These are phyloP conservation scores for Argyresthia goedartella DNA, from an alignment of 2,888 invertebrate species.

Conservation along the genomic window DNA sequence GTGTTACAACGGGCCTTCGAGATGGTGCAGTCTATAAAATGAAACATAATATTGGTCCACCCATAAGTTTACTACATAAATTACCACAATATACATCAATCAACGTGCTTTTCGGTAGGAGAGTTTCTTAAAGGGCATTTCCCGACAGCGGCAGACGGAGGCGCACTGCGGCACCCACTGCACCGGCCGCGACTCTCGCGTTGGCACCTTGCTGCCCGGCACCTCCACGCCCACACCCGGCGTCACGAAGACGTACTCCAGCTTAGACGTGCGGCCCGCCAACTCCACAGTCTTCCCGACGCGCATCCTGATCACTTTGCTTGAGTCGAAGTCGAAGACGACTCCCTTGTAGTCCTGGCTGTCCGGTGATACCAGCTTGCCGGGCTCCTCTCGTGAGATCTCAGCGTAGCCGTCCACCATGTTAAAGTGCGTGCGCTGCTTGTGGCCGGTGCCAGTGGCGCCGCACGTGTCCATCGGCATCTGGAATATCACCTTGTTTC, in stretches of 20 bases:
- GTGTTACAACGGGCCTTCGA: too few relatives aligned
- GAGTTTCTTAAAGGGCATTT: too few relatives aligned
- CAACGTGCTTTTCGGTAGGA: too few relatives aligned
- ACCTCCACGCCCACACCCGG: conserved; percentile 16
- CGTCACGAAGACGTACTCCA: conserved; percentile 59
- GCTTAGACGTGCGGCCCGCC: conserved; percentile 48
- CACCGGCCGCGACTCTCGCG: not conserved
- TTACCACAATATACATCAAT: too few relatives aligned
- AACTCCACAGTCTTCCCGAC: conserved; percentile 49
- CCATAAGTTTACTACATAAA: too few relatives aligned
- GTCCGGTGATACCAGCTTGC: conserved; percentile 32
- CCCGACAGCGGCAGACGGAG: too few relatives aligned
- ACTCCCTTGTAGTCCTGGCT: conserved; percentile 45
- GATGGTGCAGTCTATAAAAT: too few relatives aligned
- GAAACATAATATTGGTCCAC: too few relatives aligned
- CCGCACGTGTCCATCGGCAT: conserved; percentile 50
- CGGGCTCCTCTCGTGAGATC: conserved; percentile 47
- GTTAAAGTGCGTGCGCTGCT: conserved; percentile 53
- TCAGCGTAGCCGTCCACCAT: conserved; percentile 55
- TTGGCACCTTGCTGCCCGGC: conserved; percentile 17
- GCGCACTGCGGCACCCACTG: not conserved
- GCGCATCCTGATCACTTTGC: conserved; percentile 52
- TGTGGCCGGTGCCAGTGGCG: conserved; percentile 40
- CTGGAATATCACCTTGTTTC: conserved; percentile 62
- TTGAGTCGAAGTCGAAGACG: conserved; percentile 36